Evolutionary conservation across 2,888 invertebrate genomes (phyloP).

Genomic region (Philopedon plagiatum): DNA sequence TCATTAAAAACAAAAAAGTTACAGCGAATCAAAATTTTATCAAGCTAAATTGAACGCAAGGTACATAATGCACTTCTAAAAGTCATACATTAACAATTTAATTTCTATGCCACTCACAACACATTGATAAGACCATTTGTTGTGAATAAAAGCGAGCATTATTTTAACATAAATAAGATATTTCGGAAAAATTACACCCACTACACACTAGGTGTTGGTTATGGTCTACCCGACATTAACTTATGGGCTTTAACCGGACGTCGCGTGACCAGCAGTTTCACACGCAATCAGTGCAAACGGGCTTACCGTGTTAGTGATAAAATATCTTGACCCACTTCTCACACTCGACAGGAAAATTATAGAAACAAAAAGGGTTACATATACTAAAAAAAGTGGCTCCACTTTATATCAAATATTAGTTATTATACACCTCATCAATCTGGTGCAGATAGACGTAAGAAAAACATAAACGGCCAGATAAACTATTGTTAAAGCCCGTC

Average conservation of each 20-base stretch:
- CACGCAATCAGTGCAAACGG: conserved; percentile 13
- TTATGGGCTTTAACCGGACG: conserved; percentile 16
- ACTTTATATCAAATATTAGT: too few relatives aligned
- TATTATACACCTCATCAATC: too few relatives aligned
- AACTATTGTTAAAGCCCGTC: too few relatives aligned
- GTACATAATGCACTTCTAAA: too few relatives aligned
- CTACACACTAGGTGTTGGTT: conserved; percentile 4
- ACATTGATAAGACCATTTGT: conserved; percentile 1
- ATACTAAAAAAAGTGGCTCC: too few relatives aligned
- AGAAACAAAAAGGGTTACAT: not conserved
- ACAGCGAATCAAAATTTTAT: too few relatives aligned
- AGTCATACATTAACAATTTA: too few relatives aligned
- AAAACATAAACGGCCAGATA: too few relatives aligned
- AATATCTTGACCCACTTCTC: conserved; percentile 18
- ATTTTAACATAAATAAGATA: not conserved
- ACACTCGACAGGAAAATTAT: not conserved
- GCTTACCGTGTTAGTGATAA: conserved; percentile 11
- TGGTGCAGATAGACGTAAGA: too few relatives aligned
- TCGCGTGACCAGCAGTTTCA: not conserved
- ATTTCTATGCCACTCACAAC: too few relatives aligned
- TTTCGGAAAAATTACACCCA: conserved; percentile 6
- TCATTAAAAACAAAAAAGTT: too few relatives aligned
- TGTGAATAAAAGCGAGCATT: not conserved
- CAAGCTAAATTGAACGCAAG: too few relatives aligned
- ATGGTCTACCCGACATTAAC: conserved; percentile 12